Conservation (phyloP, 92 coral and sea anemone genomes). For the Blastomussa wellsi region DNA sequence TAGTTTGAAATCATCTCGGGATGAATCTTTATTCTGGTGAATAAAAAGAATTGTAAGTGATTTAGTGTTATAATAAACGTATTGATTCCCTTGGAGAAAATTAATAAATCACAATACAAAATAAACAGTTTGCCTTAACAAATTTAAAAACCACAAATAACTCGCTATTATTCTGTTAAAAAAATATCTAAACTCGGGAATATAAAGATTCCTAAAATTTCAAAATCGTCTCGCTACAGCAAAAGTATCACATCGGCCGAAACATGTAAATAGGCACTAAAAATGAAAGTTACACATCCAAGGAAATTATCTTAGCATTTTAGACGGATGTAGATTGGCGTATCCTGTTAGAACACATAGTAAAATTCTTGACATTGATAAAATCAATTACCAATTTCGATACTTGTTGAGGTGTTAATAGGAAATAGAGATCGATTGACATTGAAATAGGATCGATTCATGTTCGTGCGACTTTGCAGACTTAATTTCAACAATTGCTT, state of each 20-base stretch:
- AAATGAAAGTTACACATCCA: no score
- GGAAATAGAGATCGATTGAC: not conserved
- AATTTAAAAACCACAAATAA: not conserved
- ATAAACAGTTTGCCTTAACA: not conserved
- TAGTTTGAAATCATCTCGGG: constrained; percentile 67
- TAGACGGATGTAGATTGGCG: not conserved
- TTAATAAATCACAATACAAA: not conserved
- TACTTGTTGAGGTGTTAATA: not conserved
- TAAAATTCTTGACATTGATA: no score
- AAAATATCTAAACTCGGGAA: not conserved
- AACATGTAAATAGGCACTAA: no score
- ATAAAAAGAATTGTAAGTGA: not conserved
- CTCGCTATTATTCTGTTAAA: not conserved
- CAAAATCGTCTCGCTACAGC: no score
- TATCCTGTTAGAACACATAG: not conserved
- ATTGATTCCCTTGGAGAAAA: not conserved
- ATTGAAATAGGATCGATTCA: not conserved
- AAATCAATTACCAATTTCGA: not conserved
- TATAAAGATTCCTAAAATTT: not conserved
- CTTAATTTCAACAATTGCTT: not conserved
- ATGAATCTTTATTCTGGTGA: constrained; percentile 59
- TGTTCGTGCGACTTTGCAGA: not conserved
- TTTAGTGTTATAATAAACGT: not conserved
- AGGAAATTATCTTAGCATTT: not conserved
- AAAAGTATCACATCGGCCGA: no score